Conservation (phyloP, 2,113 vertebrate species). For the Apaloderma vittatum region DNA sequence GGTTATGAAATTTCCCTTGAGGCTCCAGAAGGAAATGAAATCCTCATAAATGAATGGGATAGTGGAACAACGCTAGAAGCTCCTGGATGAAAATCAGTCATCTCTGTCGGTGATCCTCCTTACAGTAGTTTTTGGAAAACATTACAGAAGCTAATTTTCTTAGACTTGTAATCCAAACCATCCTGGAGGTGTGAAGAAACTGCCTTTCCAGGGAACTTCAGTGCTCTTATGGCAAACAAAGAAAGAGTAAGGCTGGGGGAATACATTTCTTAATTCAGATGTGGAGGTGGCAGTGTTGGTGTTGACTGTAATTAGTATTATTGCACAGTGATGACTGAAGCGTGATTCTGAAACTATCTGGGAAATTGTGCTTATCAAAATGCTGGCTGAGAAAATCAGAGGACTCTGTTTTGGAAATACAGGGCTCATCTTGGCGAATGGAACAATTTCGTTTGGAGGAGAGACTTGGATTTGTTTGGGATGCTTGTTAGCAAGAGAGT, state of each 20-base stretch:
- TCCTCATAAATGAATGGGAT: constrained; percentile 54
- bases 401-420: not conserved
- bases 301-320: not conserved
- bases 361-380: not conserved
- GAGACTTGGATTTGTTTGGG: not conserved
- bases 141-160: not conserved
- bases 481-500: not conserved
- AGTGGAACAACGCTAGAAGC: constrained; percentile 37
- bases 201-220: not conserved
- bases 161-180: not conserved
- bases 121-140: not conserved
- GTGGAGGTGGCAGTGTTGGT: not conserved
- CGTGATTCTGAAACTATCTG: not conserved
- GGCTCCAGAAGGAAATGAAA: constrained; percentile 63
- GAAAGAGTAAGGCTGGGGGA: not conserved
- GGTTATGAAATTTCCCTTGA: constrained; percentile 58
- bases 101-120: not conserved
- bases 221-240: not conserved
- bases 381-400: not conserved
- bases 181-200: not conserved
- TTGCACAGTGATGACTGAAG: not conserved
- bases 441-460: not conserved
- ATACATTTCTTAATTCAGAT: not conserved
- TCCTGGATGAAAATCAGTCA: constrained; percentile 49
- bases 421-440: not conserved